These are phyloP conservation scores for Antrozous pallidus DNA, from an alignment of 2,797 vertebrate genomes.

Conservation along the genomic window DNA sequence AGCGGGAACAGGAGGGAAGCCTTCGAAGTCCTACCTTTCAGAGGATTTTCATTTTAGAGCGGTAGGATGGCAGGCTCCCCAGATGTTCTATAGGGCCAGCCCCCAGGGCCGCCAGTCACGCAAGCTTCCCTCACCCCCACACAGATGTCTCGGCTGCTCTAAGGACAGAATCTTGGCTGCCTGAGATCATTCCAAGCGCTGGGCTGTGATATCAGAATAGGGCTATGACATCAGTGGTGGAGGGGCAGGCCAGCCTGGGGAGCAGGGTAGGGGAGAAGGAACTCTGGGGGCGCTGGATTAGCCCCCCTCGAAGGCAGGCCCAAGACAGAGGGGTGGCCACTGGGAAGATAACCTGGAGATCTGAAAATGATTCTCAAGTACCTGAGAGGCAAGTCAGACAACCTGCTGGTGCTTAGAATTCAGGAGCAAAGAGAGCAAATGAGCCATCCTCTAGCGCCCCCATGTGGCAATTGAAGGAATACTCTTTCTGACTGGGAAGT, in stretches of 20 bases:
- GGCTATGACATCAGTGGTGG: constrained; percentile 29
- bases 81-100: constrained; percentile 40
- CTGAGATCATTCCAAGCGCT: background rate
- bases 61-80: background rate
- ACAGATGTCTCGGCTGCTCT: background rate
- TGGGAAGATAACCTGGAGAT: background rate
- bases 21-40: constrained; percentile 58
- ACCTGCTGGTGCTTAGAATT: background rate
- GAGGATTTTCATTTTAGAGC: constrained; percentile 22
- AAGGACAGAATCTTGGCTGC: constrained; percentile 7
- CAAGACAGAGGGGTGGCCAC: background rate
- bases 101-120: constrained; percentile 30
- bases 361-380: background rate
- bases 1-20: background rate
- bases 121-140: background rate
- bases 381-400: background rate
- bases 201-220: constrained; percentile 64
- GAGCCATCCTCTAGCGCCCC: constrained; percentile 30
- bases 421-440: background rate
- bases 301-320: background rate
- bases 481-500: background rate
- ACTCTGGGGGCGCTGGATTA: background rate
- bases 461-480: constrained; percentile 31
- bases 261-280: background rate
- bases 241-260: background rate